A percentile compares a stretch with the other conserved stretches of the same genome.
Evolutionary conservation across 1,140 invertebrate species (phyloP).

Genomic region (Drosophila mauritiana): DNA sequence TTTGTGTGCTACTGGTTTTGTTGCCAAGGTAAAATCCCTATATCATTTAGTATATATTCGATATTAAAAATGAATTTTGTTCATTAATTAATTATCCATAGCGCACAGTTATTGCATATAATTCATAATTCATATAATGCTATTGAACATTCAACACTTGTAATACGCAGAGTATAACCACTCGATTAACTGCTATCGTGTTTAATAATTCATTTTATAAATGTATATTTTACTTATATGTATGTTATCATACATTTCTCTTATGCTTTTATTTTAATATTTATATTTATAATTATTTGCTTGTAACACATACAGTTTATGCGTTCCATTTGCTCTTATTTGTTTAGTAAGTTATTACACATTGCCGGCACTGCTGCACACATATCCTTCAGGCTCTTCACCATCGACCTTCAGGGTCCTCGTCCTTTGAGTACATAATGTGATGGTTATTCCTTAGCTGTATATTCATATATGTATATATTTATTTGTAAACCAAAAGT

Average conservation of each 20-base stretch:
- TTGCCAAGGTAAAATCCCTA: constrained; percentile 35
- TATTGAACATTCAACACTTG: constrained; percentile 80
- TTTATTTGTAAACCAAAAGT: constrained; percentile 40
- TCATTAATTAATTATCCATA: constrained; percentile 44
- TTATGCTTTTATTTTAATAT: constrained; percentile 9
- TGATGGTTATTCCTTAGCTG: constrained; percentile 37
- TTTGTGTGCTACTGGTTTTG: constrained; percentile 37
- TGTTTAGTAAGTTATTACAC: constrained; percentile 71
- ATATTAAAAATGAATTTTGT: constrained; percentile 45
- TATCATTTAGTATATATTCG: constrained; percentile 28
- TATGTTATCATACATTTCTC: constrained; percentile 48
- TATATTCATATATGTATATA: constrained; percentile 20
- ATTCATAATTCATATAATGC: constrained; percentile 69
- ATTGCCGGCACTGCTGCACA: constrained; percentile 69
- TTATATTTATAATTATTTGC: constrained; percentile 31
- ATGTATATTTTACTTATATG: constrained; percentile 27
- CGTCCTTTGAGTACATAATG: constrained; percentile 36
- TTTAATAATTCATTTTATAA: constrained; percentile 44
- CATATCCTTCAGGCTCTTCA: constrained; percentile 22
- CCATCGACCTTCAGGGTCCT: not conserved
- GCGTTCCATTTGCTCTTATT: constrained; percentile 56
- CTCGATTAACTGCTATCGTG: constrained; percentile 47
- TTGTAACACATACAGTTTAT: constrained; percentile 59
- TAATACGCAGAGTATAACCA: constrained; percentile 68
- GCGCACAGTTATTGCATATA: constrained; percentile 54